Evolutionary conservation across 2,888 invertebrate genomes (phyloP).

Genomic region (Exephanes ischioxanthus): DNA sequence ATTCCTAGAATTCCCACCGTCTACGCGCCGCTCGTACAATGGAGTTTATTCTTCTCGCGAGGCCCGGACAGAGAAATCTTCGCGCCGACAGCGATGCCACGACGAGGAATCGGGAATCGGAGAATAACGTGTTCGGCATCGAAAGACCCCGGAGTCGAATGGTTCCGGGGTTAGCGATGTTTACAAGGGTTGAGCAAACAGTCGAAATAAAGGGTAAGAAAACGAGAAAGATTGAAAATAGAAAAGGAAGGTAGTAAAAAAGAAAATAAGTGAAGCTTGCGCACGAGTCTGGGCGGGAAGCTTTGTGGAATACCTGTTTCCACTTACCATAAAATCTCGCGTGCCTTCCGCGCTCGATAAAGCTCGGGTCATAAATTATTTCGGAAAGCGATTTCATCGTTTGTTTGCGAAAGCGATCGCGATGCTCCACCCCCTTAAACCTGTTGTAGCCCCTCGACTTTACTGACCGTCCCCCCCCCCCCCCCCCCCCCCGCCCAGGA

Average conservation of each 20-base stretch:
- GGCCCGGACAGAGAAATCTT: neutral
- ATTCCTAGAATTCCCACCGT: too few relatives aligned
- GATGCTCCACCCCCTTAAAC: constrained; percentile 9
- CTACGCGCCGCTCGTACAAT: too few relatives aligned
- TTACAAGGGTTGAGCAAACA: constrained; percentile 29
- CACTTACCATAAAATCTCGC: constrained; percentile 49
- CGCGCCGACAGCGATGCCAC: neutral
- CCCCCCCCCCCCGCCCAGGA: neutral
- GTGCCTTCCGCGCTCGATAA: constrained; percentile 48
- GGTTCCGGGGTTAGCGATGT: constrained; percentile 24
- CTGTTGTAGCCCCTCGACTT: too few relatives aligned
- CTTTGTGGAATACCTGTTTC: constrained; percentile 6
- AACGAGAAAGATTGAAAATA: neutral
- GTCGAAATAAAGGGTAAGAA: constrained; percentile 21
- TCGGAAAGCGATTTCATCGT: constrained; percentile 42
- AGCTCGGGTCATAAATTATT: constrained; percentile 42
- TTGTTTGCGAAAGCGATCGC: constrained; percentile 37
- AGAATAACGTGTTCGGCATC: neutral
- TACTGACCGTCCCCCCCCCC: neutral
- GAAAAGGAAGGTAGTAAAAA: neutral
- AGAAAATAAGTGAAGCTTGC: neutral
- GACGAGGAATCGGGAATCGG: neutral
- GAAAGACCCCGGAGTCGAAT: neutral
- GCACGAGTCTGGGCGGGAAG: constrained; percentile 1
- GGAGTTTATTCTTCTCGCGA: too few relatives aligned